Evolutionary conservation across 2,888 invertebrate species (phyloP).

Genomic region (Liodrosophila aerea): DNA sequence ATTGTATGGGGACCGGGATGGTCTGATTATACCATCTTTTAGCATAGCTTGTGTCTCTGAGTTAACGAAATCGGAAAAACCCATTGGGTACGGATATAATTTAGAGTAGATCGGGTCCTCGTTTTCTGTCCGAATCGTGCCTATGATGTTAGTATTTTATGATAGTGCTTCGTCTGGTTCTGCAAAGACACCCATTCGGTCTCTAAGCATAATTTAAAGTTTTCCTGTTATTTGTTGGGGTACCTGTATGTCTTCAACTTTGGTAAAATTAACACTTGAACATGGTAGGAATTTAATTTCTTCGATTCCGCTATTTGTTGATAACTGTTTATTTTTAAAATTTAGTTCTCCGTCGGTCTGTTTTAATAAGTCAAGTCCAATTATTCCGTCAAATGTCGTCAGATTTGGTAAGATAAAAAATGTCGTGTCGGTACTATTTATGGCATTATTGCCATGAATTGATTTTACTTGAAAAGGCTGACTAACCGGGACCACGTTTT

Average conservation of each 20-base stretch:
- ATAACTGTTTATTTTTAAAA: constrained; percentile 3
- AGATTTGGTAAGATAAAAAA: constrained; percentile 10
- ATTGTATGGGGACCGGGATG: not conserved
- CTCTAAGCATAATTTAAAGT: too few species aligned
- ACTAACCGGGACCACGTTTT: not conserved
- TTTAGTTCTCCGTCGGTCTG: constrained; percentile 1
- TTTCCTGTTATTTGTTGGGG: not conserved
- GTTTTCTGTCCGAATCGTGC: constrained; percentile 1
- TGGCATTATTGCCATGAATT: not conserved
- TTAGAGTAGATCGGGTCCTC: not conserved
- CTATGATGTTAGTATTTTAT: constrained; percentile 1
- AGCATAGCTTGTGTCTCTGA: not conserved
- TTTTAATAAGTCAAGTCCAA: constrained; percentile 14
- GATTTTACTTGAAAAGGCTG: constrained; percentile 4
- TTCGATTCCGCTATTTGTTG: too few species aligned
- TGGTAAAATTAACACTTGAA: not conserved
- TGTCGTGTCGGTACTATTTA: not conserved
- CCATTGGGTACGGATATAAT: constrained; percentile 2
- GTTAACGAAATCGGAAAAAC: constrained; percentile 2
- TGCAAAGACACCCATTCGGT: constrained; percentile 2
- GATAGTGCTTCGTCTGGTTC: not conserved
- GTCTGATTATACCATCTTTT: not conserved
- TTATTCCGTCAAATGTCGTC: constrained; percentile 12
- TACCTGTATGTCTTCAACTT: not conserved
- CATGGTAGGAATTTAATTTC: not conserved